These are phyloP conservation scores for Cydia amplana DNA, from an alignment of 1,140 invertebrate genomes.

Conservation along the genomic window DNA sequence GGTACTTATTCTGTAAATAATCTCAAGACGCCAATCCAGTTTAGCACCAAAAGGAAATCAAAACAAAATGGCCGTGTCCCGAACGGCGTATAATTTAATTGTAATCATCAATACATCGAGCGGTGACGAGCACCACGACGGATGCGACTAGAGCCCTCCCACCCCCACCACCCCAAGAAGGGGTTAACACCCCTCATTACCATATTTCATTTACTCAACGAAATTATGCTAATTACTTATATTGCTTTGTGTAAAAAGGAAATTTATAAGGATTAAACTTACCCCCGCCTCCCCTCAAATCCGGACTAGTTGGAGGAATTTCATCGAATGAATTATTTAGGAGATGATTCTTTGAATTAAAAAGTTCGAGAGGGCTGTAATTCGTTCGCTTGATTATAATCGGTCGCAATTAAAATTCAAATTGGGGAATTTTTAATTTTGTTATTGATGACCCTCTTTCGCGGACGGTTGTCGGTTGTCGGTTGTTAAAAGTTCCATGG, in stretches of 20 bases:
- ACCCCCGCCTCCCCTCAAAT: constrained; percentile 60
- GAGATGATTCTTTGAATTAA: constrained; percentile 58
- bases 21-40: constrained; percentile 6
- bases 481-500: constrained; percentile 64
- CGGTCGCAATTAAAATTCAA: constrained; percentile 78
- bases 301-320: constrained; percentile 65
- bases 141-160: constrained; percentile 71
- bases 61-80: constrained; percentile 62
- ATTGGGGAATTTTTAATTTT: constrained; percentile 78
- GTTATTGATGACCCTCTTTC: constrained; percentile 75
- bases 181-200: constrained; percentile 74
- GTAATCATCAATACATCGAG: constrained; percentile 75
- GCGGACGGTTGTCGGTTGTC: constrained; percentile 47
- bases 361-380: constrained; percentile 61
- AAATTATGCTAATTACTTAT: constrained; percentile 80
- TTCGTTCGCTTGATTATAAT: constrained; percentile 72
- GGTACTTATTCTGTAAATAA: too few relatives aligned
- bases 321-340: constrained; percentile 73
- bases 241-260: constrained; percentile 80
- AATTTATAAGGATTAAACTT: constrained; percentile 80
- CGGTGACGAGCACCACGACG: constrained; percentile 72
- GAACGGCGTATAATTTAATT: constrained; percentile 74
- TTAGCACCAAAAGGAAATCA: constrained; percentile 51
- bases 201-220: constrained; percentile 80
- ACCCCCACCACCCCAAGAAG: constrained; percentile 56